phyloP scores from a whole-genome alignment of 2,888 invertebrate genomes.

The Caenorhabditis sinica region DNA sequence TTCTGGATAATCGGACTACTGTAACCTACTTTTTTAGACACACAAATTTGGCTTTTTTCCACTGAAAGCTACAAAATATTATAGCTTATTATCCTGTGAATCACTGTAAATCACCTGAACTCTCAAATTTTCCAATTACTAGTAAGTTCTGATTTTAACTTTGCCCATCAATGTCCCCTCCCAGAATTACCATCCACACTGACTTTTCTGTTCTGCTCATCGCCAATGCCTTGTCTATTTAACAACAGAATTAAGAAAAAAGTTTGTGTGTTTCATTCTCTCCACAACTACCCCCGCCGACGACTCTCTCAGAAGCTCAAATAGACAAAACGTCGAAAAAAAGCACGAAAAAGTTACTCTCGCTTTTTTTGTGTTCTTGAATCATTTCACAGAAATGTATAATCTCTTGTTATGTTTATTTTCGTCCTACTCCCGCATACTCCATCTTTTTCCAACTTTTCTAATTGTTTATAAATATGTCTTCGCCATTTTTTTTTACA shows the following conservation, averaged over 20 bases:
- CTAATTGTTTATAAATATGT: slow-evolving; percentile 10
- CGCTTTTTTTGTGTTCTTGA: slow-evolving; percentile 18
- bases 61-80: too few species aligned
- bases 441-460: background rate
- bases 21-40: too few species aligned
- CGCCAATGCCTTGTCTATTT: slow-evolving; percentile 43
- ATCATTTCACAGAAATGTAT: background rate
- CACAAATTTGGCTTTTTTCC: too few species aligned
- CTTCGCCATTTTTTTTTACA: background rate
- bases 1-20: too few species aligned
- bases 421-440: background rate
- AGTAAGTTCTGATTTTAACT: too few species aligned
- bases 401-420: slow-evolving; percentile 15
- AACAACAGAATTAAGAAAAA: slow-evolving; percentile 59
- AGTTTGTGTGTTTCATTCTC: slow-evolving; percentile 53
- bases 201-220: background rate
- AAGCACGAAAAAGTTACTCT: slow-evolving; percentile 6
- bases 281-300: slow-evolving; percentile 3
- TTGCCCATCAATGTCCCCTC: background rate
- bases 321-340: slow-evolving; percentile 29
- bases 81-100: too few species aligned
- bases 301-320: slow-evolving; percentile 40
- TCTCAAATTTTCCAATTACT: too few species aligned
- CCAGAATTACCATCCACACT: background rate
- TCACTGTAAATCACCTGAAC: background rate